Conservation (phyloP, 2,888 invertebrate genomes). For the Pharmacophagus antenor region DNA sequence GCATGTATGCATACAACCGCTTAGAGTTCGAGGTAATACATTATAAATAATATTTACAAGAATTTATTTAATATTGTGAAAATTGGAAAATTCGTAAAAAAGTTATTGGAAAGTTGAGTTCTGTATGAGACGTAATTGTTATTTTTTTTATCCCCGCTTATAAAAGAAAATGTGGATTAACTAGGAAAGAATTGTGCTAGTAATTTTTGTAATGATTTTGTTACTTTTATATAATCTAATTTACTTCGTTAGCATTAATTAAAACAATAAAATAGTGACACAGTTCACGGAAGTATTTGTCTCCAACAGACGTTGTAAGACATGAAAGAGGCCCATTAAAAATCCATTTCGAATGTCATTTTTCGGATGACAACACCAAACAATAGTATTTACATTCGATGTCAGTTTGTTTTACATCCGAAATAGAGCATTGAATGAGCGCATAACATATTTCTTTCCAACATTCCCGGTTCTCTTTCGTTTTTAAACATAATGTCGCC, state of each 20-base stretch:
- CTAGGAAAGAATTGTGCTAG: too few relatives aligned
- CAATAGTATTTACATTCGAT: constrained; percentile 80
- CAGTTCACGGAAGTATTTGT: constrained; percentile 46
- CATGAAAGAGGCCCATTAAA: constrained; percentile 68
- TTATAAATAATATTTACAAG: constrained; percentile 29
- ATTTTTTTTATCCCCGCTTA: too few relatives aligned
- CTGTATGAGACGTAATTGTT: too few relatives aligned
- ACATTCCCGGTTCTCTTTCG: constrained; percentile 65
- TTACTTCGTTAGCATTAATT: neutral
- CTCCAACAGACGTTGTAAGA: constrained; percentile 46
- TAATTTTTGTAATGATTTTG: neutral
- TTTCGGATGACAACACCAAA: constrained; percentile 70
- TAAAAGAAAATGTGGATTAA: too few relatives aligned
- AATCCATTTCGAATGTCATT: constrained; percentile 71
- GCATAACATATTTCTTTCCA: constrained; percentile 71
- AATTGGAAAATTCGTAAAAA: neutral
- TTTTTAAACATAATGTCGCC: constrained; percentile 67
- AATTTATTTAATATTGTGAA: neutral
- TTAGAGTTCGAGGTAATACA: constrained; percentile 31
- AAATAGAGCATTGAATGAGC: constrained; percentile 73
- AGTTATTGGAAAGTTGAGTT: neutral
- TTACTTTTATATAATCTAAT: neutral
- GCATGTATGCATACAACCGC: constrained; percentile 58
- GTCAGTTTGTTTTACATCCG: constrained; percentile 80
- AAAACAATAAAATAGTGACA: constrained; percentile 32